Conservation (phyloP, 2,888 invertebrate species). For the Netelia inedita region DNA sequence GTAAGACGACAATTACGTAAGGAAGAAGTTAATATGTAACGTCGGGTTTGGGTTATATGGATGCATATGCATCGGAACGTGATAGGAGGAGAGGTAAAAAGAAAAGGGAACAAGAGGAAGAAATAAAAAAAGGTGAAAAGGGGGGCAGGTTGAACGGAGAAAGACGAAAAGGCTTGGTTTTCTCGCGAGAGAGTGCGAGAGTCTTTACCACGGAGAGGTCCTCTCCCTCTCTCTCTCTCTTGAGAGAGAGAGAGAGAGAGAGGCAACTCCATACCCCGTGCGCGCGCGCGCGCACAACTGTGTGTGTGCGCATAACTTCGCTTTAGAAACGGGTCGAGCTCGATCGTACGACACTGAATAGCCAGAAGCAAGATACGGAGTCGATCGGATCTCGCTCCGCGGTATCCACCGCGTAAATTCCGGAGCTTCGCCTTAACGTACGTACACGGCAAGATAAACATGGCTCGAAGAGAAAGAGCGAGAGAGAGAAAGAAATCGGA, state of each 20-base stretch:
- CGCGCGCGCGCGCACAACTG: neutral
- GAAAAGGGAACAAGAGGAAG: neutral
- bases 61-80: neutral
- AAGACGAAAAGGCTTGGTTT: neutral
- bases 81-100: neutral
- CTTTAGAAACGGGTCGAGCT: conserved; percentile 71
- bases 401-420: conserved; percentile 73
- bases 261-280: neutral
- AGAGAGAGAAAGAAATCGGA: conserved; percentile 9
- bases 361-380: conserved; percentile 74
- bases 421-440: conserved; percentile 69
- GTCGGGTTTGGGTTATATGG: neutral
- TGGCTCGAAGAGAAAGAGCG: conserved; percentile 45
- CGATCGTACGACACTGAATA: conserved; percentile 74
- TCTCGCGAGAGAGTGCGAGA: neutral
- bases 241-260: conserved; percentile 8
- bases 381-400: conserved; percentile 72
- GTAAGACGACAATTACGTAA: neutral
- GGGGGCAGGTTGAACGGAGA: neutral
- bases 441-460: conserved; percentile 68
- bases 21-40: neutral
- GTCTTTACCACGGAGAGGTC: neutral
- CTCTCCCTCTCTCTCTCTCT: neutral
- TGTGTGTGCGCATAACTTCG: conserved; percentile 70
- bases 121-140: neutral